phyloP scores from a whole-genome alignment of 2,888 invertebrate species.

The Campaea margaritaria region DNA sequence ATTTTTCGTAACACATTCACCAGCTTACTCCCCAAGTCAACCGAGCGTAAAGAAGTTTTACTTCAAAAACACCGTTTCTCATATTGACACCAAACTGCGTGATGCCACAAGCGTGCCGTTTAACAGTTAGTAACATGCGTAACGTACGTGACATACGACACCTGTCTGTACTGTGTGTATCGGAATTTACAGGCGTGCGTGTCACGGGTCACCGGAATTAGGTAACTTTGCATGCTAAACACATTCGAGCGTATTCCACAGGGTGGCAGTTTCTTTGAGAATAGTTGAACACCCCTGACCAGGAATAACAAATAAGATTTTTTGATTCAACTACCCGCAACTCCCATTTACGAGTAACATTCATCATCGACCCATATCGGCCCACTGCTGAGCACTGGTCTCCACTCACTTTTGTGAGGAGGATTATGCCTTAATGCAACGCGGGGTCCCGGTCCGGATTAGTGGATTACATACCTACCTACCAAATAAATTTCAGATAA shows the following conservation, averaged over 20 bases:
- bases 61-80: neutral
- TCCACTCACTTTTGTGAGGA: too few relatives aligned
- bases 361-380: too few relatives aligned
- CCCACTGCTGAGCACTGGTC: too few relatives aligned
- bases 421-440: too few relatives aligned
- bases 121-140: conserved; percentile 10
- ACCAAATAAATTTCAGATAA: too few relatives aligned
- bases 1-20: too few relatives aligned
- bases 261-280: conserved; percentile 1
- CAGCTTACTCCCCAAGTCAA: too few relatives aligned
- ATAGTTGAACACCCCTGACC: conserved; percentile 20
- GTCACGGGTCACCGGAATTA: conserved; percentile 23
- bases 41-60: too few relatives aligned
- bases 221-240: conserved; percentile 14
- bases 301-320: conserved; percentile 7
- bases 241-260: conserved; percentile 12
- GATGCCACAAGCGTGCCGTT: conserved; percentile 8
- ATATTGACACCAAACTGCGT: conserved; percentile 5
- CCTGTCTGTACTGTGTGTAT: conserved; percentile 20
- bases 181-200: conserved; percentile 29
- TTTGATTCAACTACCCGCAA: neutral
- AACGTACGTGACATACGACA: conserved; percentile 23
- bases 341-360: too few relatives aligned
- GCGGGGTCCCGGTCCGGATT: too few relatives aligned
- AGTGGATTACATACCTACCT: too few relatives aligned